A percentile compares a stretch with the other conserved stretches of the same genome.
phyloP scores from a whole-genome alignment of 2,797 vertebrate genomes.

The Neostethus bicornis region DNA sequence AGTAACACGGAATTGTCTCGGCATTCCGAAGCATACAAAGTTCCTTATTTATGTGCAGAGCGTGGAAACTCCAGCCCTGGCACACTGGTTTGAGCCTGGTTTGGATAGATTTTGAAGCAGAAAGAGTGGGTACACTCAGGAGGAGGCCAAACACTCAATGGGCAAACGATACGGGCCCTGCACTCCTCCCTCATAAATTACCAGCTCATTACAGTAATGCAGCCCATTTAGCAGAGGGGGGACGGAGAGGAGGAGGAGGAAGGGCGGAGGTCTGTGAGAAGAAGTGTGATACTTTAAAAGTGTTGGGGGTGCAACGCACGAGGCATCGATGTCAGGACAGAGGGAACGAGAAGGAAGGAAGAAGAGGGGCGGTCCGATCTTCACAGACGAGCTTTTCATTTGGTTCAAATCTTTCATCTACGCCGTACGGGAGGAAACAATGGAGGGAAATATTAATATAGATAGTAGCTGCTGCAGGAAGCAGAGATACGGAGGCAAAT shows the following conservation, averaged over 20 bases:
- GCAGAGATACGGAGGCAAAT: slow-evolving; percentile 49
- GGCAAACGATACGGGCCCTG: slow-evolving; percentile 69
- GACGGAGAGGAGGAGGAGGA: slow-evolving; percentile 9
- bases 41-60: no score
- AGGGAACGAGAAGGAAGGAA: slow-evolving; percentile 14
- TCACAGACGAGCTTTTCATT: slow-evolving; percentile 72
- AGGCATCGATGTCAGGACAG: slow-evolving; percentile 36
- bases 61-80: no score
- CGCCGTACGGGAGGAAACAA: slow-evolving; percentile 54
- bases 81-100: no score
- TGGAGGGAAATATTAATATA: slow-evolving; percentile 70
- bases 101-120: no score
- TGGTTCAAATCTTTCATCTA: slow-evolving; percentile 71
- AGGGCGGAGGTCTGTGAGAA: slow-evolving; percentile 19
- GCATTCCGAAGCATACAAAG: no score
- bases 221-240: slow-evolving; percentile 62
- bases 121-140: slow-evolving; percentile 28
- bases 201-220: slow-evolving; percentile 76
- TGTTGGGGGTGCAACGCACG: slow-evolving; percentile 15
- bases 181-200: slow-evolving; percentile 75
- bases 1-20: no score
- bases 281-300: slow-evolving; percentile 7
- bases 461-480: slow-evolving; percentile 53
- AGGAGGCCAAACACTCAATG: slow-evolving; percentile 60
- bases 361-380: slow-evolving; percentile 65